Evolutionary conservation across 1,140 invertebrate species (phyloP).

Genomic region (Anastrepha obliqua): DNA sequence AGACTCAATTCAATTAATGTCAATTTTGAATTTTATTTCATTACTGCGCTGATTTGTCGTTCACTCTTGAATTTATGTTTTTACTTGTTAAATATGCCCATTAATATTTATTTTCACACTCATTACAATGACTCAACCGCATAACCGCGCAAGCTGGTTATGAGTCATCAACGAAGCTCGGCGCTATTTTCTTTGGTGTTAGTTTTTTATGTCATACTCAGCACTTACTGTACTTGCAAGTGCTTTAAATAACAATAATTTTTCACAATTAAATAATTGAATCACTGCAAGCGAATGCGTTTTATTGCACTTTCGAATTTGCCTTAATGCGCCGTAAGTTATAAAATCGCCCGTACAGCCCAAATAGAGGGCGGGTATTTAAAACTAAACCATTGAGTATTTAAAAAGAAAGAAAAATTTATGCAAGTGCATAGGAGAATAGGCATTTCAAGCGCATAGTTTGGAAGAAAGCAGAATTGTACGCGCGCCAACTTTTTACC

Average conservation of each 20-base stretch:
- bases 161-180: background rate
- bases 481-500: slow-evolving; percentile 5
- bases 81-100: background rate
- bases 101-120: background rate
- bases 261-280: slow-evolving; percentile 33
- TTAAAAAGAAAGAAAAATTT: background rate
- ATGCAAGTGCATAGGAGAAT: background rate
- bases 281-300: background rate
- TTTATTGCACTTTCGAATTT: background rate
- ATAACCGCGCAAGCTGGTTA: background rate
- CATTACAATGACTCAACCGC: slow-evolving; percentile 35
- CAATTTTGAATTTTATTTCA: background rate
- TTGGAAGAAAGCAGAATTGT: slow-evolving; percentile 4
- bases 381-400: background rate
- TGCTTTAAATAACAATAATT: slow-evolving; percentile 26
- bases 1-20: background rate
- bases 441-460: background rate
- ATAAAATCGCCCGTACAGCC: background rate
- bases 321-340: background rate
- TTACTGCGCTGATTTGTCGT: background rate
- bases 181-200: background rate
- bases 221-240: slow-evolving; percentile 2
- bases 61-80: background rate
- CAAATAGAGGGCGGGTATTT: background rate
- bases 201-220: background rate